These are phyloP conservation scores for Ecdyonurus torrentis DNA, from an alignment of 2,888 invertebrate genomes.

Conservation along the genomic window DNA sequence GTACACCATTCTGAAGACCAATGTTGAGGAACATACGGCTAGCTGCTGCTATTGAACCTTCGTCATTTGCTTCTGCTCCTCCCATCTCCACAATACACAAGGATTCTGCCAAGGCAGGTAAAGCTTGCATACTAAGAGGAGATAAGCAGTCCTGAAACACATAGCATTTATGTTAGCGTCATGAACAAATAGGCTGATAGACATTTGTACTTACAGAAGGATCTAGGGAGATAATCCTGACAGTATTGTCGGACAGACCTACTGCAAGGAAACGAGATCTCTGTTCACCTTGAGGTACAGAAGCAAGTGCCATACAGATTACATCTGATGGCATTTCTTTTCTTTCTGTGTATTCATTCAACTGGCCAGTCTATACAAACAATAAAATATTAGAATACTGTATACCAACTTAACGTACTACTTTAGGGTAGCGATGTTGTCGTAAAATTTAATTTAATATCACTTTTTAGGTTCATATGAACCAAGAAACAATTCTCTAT, in stretches of 20 bases:
- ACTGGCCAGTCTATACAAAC: constrained; percentile 66
- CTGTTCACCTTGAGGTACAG: constrained; percentile 88
- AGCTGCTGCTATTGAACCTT: constrained; percentile 40
- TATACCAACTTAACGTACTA: too few relatives aligned
- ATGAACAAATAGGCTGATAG: not conserved
- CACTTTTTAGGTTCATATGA: too few relatives aligned
- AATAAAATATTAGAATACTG: not conserved
- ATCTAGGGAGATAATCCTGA: constrained; percentile 92
- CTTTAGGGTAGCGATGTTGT: too few relatives aligned
- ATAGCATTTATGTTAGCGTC: constrained; percentile 6
- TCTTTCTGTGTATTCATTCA: constrained; percentile 96
- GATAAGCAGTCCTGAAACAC: constrained; percentile 67
- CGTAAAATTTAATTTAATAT: too few relatives aligned
- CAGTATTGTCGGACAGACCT: constrained; percentile 89
- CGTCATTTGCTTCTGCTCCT: constrained; percentile 35
- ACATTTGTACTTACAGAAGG: constrained; percentile 69
- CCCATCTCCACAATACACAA: constrained; percentile 93
- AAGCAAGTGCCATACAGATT: constrained; percentile 94
- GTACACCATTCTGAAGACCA: constrained; percentile 90
- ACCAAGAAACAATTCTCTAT: too few relatives aligned
- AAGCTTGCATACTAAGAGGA: constrained; percentile 88
- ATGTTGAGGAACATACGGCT: constrained; percentile 75
- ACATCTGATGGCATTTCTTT: constrained; percentile 95
- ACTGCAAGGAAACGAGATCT: constrained; percentile 91
- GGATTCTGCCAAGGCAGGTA: constrained; percentile 93